Evolutionary conservation across 1,140 invertebrate species (phyloP), one percentile per base, ranked within the genome.

Genomic region (Eulimnadia texana): DNA sequence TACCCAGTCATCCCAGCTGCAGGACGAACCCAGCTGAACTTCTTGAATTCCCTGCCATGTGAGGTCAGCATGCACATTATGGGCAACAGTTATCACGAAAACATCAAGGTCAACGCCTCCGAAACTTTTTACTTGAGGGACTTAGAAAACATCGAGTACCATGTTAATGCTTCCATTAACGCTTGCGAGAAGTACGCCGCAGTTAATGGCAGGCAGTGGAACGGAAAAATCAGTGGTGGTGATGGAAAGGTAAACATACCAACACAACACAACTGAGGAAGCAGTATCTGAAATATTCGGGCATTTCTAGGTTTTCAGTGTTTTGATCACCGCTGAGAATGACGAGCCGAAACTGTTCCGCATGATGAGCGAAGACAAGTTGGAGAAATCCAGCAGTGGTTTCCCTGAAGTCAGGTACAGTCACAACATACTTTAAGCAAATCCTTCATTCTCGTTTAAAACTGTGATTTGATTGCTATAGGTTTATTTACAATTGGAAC

Each of bases 11-110:
- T 84, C 25, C 82, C 87, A 2, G 67, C 73, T 42, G 19, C 65
- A 22, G 79, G 79, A 13, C 69, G 79, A 24, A 75, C 78, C 0
- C 85, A 88, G 70, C 58, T 90, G 33, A 76, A 84, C 60, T 73
- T 90, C 60, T 86, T 83, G 65, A 91, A 91, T 69, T 51, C 56
- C 0, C 56, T 60, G 29, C 56, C 55, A 9, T 63, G 62, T 28
- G 11, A 22, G 19, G 16, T 61, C 2, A 59, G 25, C 42, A 24
- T 59, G 13, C 42, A 25, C 22, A 25, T 33, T 13, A 59, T 13
- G 11, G 25, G 25, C n/a, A 10, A 3, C 13, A n/a, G 49, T 20
- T 20, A 49, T 13, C 0, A 29, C 25, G 29, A 57, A 20, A 29
- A 20, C 24, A 29, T 57, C 33, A 20, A 57, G 33, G 25, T 57